Evolutionary conservation across 2,888 invertebrate genomes (phyloP), one percentile per base, ranked within the genome.

Genomic region (Ophion obscuratus): DNA sequence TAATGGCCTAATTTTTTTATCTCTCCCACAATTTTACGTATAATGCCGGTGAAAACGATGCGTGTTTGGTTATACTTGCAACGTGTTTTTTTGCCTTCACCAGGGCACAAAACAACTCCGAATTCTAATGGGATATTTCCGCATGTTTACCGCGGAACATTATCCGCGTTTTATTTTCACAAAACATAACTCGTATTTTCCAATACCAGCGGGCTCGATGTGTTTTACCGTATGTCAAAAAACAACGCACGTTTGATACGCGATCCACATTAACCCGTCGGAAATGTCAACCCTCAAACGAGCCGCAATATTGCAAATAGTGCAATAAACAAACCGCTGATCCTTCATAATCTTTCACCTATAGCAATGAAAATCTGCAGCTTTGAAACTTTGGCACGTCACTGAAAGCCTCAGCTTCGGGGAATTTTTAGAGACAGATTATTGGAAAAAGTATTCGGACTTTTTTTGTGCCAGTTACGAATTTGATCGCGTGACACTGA

Each of bases 1-100:
- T 53, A 71, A 80, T 71, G n/a, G 62, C 44, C 64, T 77, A 67
- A 31, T 74, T 57, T 11, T 7, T 24, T 17, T 20, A n/a, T 70
- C 44, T 20, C 5, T 24, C 11, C 70, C 7, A 27, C 44, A 44
- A 11, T n/a, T 9, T 44, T 68, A 44, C 20, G 40, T 11, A 40
- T 20, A 68, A 68, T 36, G 1, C 31, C 64, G 2, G 64, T 2
- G 27, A 3, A 64, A 64, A 64, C 27, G 14, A 27, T 61, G 2
- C 24, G 20, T 20, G 20, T 61, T 9, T 24, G 53, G 17, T 53
- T 53, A 53, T 17, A 17, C 14, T 53, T 17, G 14, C 53, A 17
- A 53, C 53, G 53, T 1, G 5, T 0, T 53, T 31, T 14, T 53
- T 53, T 53, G 53, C 53, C 53, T 53, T 14, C 53, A 4, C 17